Evolutionary conservation across 2,113 vertebrate genomes (phyloP).

Genomic region (Arvicanthis niloticus): DNA sequence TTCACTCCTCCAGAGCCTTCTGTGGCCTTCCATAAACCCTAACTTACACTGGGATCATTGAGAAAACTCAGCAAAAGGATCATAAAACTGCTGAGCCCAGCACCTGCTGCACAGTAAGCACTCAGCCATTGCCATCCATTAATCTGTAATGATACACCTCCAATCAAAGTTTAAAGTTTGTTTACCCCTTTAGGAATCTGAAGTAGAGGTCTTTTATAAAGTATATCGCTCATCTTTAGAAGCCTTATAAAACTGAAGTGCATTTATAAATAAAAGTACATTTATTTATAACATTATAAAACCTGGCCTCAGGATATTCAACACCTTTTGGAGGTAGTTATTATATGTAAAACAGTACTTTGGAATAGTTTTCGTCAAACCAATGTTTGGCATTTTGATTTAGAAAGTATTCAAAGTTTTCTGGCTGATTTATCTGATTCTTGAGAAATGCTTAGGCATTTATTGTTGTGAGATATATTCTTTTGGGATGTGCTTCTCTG

Average conservation of each 20-base stretch:
- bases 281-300: conserved; percentile 69
- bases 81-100: not conserved
- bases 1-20: not conserved
- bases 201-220: conserved; percentile 44
- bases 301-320: not conserved
- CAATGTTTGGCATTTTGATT: conserved; percentile 65
- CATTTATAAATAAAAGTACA: conserved; percentile 40
- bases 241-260: conserved; percentile 56
- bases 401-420: conserved; percentile 58
- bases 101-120: not conserved
- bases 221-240: conserved; percentile 23
- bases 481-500: not conserved
- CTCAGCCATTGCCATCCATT: not conserved
- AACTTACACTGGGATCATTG: not conserved
- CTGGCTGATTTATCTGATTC: conserved; percentile 58
- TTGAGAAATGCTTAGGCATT: conserved; percentile 55
- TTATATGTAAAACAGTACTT: conserved; percentile 51
- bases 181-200: not conserved
- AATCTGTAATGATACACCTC: conserved; percentile 31
- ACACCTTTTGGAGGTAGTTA: conserved; percentile 16
- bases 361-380: conserved; percentile 54
- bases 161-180: not conserved
- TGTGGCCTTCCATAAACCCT: not conserved
- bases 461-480: conserved; percentile 3
- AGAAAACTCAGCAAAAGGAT: not conserved